Percentiles rank a stretch among this genome's conserved stretches.
Evolutionary conservation across 2,113 vertebrate species (phyloP).

Genomic region (Hyla sarda): DNA sequence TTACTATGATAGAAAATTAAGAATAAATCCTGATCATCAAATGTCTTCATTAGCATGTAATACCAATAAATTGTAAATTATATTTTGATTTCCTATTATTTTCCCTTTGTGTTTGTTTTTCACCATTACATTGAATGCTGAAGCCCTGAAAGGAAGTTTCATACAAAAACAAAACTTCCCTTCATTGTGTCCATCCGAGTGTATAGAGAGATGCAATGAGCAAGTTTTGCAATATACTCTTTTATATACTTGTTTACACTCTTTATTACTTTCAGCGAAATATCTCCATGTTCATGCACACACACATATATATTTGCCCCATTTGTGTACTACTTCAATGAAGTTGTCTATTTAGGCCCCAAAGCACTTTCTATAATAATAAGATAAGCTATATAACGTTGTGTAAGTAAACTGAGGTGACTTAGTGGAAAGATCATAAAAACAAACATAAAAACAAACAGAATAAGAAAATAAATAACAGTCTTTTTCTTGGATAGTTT

Average conservation of each 20-base stretch:
- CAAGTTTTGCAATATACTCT: conserved; percentile 48
- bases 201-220: conserved; percentile 44
- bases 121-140: conserved; percentile 51
- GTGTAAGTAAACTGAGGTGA: no score
- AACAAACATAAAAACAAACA: no score
- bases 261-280: conserved; percentile 37
- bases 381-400: no score
- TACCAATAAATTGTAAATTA: conserved; percentile 49
- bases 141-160: conserved; percentile 53
- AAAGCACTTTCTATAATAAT: no score
- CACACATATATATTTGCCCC: no score
- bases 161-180: conserved; percentile 61
- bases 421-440: no score
- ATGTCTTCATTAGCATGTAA: background rate
- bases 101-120: conserved; percentile 53
- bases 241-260: conserved; percentile 52
- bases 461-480: no score
- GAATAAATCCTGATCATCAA: background rate
- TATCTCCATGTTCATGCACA: background rate
- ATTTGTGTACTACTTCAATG: no score
- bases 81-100: conserved; percentile 57
- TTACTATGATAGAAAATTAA: background rate
- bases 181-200: conserved; percentile 54
- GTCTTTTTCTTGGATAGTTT: no score
- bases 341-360: no score